Evolutionary conservation across 2,797 vertebrate species (phyloP).

Genomic region (Astyanax mexicanus): DNA sequence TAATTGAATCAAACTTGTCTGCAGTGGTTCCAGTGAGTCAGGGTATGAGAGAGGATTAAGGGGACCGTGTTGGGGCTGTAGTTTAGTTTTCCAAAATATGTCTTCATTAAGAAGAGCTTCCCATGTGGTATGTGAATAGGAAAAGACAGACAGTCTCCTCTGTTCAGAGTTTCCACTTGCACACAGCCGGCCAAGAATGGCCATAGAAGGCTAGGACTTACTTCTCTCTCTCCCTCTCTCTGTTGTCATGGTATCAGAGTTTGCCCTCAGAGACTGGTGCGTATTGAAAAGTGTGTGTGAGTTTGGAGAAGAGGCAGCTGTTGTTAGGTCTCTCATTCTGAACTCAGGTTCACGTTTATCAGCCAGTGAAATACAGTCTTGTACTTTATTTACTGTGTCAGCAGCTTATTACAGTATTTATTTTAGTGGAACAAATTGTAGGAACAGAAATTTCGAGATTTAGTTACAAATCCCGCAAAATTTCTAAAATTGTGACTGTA

Average conservation of each 20-base stretch:
- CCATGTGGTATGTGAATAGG: constrained; percentile 37
- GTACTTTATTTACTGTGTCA: not conserved
- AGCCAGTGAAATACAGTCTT: not conserved
- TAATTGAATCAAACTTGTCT: constrained; percentile 44
- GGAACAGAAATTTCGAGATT: too few species aligned
- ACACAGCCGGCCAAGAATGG: constrained; percentile 56
- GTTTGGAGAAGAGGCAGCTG: constrained; percentile 45
- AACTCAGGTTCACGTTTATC: constrained; percentile 15
- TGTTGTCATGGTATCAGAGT: constrained; percentile 71
- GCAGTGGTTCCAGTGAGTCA: constrained; percentile 10
- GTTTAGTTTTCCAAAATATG: constrained; percentile 34
- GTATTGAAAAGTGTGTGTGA: constrained; percentile 30
- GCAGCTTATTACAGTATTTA: not conserved
- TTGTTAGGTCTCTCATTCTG: constrained; percentile 45
- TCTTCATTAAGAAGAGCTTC: constrained; percentile 47
- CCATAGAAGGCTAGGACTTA: constrained; percentile 74
- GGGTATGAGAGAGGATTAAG: constrained; percentile 35
- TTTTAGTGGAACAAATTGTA: not conserved
- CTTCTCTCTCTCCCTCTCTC: constrained; percentile 22
- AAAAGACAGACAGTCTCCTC: constrained; percentile 17
- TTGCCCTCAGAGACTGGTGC: constrained; percentile 64
- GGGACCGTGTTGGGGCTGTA: constrained; percentile 51
- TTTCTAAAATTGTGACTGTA: not conserved
- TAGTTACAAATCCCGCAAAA: too few species aligned
- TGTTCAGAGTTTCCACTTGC: constrained; percentile 48